Evolutionary conservation across 2,113 vertebrate genomes (phyloP), one percentile per base, ranked within the genome.

Genomic region (Telmatochromis sp.): DNA sequence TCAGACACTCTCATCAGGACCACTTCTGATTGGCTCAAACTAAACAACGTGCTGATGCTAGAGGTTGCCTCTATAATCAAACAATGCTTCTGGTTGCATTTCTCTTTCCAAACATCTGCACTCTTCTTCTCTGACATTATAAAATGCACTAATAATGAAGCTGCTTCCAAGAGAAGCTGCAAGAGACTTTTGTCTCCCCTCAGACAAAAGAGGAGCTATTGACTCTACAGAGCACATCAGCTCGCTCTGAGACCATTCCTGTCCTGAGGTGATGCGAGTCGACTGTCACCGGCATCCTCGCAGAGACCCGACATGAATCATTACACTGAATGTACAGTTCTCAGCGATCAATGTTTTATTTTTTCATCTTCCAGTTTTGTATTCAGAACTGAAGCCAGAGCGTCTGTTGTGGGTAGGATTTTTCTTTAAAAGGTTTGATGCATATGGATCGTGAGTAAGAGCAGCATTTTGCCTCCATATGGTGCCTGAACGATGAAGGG

Each of bases 21-120:
- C 94, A 91, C 92, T 94, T 92, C 90, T 93, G 92, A 94, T 94
- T 94, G 94, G 93, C 84, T 91, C 3, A 75, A 28, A 53, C 85
- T 6, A 2, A 8, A 31, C 83, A 57, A 68, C 40, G 37, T 21
- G 21, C 70, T 65, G 84, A 81, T 75, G 63, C 51, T 54, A 37
- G 53, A 51, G 55, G 53, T 65, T 45, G 10, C 17, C 23, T 47
- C 21, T 42, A 9, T 11, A 37, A 15, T 83, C 26, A 17, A 80
- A 82, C 10, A 58, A n/a, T 26, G 86, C 51, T 19, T 80, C 47
- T 40, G 37, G 51, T 79, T 31, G 26, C 17, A 78, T 78, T 31
- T 47, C 68, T 75, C 42, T 75, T 75, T 47, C 40, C 68, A 28
- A 19, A 47, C 3, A 9, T 33, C 73, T 51, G 73, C 42, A 31